These are phyloP conservation scores for Cryptocheilus praepositus DNA, from an alignment of 2,888 invertebrate genomes.

Conservation along the genomic window DNA sequence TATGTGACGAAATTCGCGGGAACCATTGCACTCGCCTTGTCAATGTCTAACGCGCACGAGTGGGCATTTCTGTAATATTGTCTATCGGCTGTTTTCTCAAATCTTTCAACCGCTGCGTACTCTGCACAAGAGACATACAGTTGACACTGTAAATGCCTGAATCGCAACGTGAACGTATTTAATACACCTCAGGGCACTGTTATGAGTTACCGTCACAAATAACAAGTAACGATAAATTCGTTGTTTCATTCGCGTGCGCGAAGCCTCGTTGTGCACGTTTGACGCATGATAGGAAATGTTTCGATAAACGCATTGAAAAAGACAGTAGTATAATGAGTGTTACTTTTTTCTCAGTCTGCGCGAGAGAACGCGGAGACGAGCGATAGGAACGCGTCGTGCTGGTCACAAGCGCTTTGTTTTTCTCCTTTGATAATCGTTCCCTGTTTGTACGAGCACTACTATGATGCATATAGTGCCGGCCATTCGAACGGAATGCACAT, in stretches of 20 bases:
- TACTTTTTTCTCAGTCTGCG: slow-evolving; percentile 23
- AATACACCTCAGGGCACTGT: no score
- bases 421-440: slow-evolving; percentile 10
- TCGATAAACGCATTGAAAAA: slow-evolving; percentile 44
- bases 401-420: slow-evolving; percentile 54
- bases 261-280: neutral
- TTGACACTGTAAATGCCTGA: no score
- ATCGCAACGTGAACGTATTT: no score
- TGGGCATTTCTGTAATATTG: slow-evolving; percentile 13
- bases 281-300: slow-evolving; percentile 17
- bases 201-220: no score
- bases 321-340: slow-evolving; percentile 53
- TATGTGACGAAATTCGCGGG: no score
- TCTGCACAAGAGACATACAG: no score
- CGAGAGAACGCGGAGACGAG: neutral
- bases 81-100: no score
- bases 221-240: neutral
- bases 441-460: neutral
- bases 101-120: no score
- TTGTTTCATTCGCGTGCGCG: neutral
- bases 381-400: slow-evolving; percentile 49
- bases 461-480: no score
- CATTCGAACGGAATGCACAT: no score
- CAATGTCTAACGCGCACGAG: no score
- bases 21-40: no score